A percentile compares a stretch with the other conserved stretches of the same genome.
Evolutionary conservation across 1,140 invertebrate species (phyloP).

Genomic region (Papilio polyxenes): DNA sequence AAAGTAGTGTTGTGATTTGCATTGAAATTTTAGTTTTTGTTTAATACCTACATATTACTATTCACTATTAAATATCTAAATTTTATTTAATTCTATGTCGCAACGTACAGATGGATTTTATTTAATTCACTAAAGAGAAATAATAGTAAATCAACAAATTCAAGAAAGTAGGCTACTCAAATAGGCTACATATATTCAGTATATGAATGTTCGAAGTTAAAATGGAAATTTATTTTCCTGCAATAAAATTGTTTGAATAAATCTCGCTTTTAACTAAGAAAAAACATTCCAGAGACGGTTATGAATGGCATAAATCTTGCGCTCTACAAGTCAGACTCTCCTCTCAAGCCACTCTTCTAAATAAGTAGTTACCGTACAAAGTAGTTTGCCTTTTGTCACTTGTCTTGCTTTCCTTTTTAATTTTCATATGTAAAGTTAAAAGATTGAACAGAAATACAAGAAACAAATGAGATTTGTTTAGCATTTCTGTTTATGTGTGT

Average conservation of each 20-base stretch:
- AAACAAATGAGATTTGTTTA: background rate
- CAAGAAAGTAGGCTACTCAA: background rate
- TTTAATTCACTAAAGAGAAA: no score
- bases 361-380: background rate
- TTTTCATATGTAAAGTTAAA: background rate
- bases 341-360: background rate
- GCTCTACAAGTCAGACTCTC: background rate
- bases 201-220: background rate
- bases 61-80: no score
- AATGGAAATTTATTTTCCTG: background rate
- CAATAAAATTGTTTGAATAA: slow-evolving; percentile 26
- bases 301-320: slow-evolving; percentile 14
- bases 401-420: slow-evolving; percentile 4
- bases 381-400: slow-evolving; percentile 4
- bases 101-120: no score
- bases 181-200: background rate
- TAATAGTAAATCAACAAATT: no score
- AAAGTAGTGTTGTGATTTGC: no score
- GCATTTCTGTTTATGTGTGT: background rate
- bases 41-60: no score
- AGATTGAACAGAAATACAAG: background rate
- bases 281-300: background rate
- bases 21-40: no score
- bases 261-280: background rate
- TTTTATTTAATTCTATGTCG: no score